These are phyloP conservation scores for Machimus atricapillus DNA, from an alignment of 2,888 invertebrate genomes.

Conservation along the genomic window DNA sequence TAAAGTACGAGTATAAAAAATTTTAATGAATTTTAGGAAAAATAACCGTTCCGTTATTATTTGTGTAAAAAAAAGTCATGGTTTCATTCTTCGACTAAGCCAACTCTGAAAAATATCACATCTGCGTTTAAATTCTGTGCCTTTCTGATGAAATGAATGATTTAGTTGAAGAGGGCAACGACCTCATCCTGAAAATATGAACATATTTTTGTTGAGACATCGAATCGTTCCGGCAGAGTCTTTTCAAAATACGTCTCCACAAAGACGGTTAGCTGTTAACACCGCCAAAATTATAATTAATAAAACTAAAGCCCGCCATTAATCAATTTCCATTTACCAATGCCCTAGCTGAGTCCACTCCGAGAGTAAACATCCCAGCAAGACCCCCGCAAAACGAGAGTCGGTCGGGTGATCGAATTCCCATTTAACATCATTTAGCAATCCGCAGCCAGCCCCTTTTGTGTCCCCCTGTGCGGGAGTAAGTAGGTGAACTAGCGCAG, in stretches of 20 bases:
- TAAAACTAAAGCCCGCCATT: constrained; percentile 39
- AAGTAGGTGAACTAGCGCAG: constrained; percentile 16
- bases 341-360: background rate
- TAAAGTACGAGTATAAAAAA: no score
- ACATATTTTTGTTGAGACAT: background rate
- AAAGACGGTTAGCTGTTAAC: background rate
- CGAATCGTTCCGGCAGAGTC: background rate
- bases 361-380: constrained; percentile 5
- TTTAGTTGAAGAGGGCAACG: background rate
- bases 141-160: background rate
- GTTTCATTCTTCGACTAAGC: no score
- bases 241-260: background rate
- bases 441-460: constrained; percentile 8
- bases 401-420: constrained; percentile 40
- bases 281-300: constrained; percentile 32
- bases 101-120: background rate
- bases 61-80: no score
- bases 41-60: no score
- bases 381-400: constrained; percentile 2
- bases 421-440: constrained; percentile 41
- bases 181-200: background rate
- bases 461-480: background rate
- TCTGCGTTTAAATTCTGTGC: background rate
- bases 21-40: no score
- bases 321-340: constrained; percentile 41